Percentiles rank a stretch among this genome's conserved stretches.
Evolutionary conservation across 2,797 vertebrate species (phyloP).

Genomic region (Passerculus sandwichensis): DNA sequence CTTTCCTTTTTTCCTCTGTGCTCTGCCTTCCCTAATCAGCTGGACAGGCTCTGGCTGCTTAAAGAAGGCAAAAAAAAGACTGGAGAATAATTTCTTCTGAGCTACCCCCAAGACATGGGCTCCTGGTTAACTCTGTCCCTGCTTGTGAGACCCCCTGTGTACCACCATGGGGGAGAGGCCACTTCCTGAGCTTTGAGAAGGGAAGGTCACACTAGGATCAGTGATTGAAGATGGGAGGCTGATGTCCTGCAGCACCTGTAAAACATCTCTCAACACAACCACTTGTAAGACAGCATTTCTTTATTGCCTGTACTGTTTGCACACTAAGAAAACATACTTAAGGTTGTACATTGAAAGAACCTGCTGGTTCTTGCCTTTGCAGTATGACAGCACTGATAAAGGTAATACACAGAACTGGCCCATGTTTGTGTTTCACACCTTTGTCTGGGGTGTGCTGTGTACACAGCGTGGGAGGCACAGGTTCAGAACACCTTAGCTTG

Average conservation of each 20-base stretch:
- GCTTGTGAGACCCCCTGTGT: not conserved
- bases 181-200: not conserved
- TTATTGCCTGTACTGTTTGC: constrained; percentile 3
- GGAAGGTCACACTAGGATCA: not conserved
- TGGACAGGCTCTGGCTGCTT: not conserved
- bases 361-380: not conserved
- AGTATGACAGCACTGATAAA: not conserved
- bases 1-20: not conserved
- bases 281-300: not conserved
- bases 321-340: not conserved
- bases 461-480: accelerated
- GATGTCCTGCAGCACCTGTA: not conserved
- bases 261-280: not conserved
- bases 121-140: not conserved
- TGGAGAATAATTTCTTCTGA: not conserved
- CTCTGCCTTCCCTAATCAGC: not conserved
- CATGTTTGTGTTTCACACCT: not conserved
- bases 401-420: not conserved
- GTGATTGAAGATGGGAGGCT: not conserved
- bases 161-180: not conserved
- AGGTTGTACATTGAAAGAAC: not conserved
- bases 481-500: not conserved
- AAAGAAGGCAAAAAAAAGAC: not conserved
- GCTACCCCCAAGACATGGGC: not conserved
- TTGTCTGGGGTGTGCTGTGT: not conserved